phyloP scores from a whole-genome alignment of 2,113 vertebrate species.

The Oreochromis aureus region DNA sequence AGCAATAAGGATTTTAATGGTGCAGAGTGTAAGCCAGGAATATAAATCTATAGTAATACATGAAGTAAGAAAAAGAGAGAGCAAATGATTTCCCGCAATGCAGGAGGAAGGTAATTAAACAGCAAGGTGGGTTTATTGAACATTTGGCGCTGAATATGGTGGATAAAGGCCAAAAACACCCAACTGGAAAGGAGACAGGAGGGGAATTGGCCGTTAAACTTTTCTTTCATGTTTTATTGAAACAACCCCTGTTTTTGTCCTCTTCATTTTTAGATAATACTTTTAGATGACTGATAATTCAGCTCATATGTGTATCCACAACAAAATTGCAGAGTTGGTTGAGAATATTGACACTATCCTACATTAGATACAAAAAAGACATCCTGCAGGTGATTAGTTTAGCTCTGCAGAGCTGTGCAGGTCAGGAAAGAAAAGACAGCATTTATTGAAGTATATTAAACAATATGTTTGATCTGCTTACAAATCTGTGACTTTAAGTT shows the following conservation, averaged over 20 bases:
- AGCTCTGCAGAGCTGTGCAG: neutral
- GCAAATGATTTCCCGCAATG: neutral
- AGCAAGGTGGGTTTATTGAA: neutral
- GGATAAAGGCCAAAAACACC: neutral
- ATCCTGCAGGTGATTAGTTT: neutral
- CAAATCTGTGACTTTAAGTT: neutral
- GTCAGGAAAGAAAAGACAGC: neutral
- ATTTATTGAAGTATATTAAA: neutral
- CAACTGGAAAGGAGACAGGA: neutral
- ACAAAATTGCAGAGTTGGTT: neutral
- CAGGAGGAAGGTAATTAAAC: neutral
- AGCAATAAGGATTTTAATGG: neutral
- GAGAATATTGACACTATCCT: neutral
- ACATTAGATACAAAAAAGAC: neutral
- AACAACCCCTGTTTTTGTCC: neutral
- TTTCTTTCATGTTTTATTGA: neutral
- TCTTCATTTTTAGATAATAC: neutral
- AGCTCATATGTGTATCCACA: fast-evolving
- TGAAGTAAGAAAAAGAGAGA: neutral
- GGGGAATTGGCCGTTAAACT: neutral
- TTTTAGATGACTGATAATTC: neutral
- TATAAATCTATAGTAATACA: neutral
- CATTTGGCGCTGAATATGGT: neutral
- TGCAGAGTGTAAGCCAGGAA: neutral
- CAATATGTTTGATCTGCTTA: neutral